Base-by-base conservation (phyloP, 2,888 invertebrate species). In the Siphlonurus alternatus region DNA sequence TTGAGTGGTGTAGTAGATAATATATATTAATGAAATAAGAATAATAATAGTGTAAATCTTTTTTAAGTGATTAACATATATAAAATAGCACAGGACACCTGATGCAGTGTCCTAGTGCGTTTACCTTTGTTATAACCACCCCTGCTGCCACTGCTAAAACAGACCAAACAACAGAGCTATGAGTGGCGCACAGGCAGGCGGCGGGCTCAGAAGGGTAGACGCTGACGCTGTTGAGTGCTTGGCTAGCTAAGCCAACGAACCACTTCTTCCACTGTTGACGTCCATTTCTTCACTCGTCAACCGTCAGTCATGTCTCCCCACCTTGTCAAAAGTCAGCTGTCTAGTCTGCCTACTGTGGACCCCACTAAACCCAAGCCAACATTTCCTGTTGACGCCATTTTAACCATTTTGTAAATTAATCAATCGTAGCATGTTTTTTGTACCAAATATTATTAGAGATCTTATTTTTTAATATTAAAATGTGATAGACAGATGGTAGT, bases 61-160 rank as follows among this genome's bases (percentile, higher is more conserved):
- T 38, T 38, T 38, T 38, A 66, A 24, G 66, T 66, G 67, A 66
- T n/a, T 62, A 67, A 66, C 67, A 67, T 65, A 68, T 66, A 79
- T 81, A 84, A 86, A 56, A 86, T 80, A 84, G 86, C 86, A 85
- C 83, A 86, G 80, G 80, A 81, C 83, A 80, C 79, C 54, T 59
- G 59, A 59, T 53, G 59, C 61, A n/a, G 60, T 64, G 59, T 83
- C 81, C 84, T 83, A 87, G 86, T 86, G 87, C 83, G 80, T 88
- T 92, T 92, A 92, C 92, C 92, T 92, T 92, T 92, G 84, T 89
- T 90, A 89, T 82, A 91, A 90, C 89, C 90, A 88, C 91, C 90
- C 87, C 86, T 87, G 86, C 87, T 86, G 88, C 90, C 89, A 87
- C 85, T 84, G 88, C 91, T 88, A 88, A 86, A 89, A 88, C 87